Evolutionary conservation across 2,797 vertebrate genomes (phyloP), one percentile per base, ranked within the genome.

Genomic region (Benthosema pterotum): DNA sequence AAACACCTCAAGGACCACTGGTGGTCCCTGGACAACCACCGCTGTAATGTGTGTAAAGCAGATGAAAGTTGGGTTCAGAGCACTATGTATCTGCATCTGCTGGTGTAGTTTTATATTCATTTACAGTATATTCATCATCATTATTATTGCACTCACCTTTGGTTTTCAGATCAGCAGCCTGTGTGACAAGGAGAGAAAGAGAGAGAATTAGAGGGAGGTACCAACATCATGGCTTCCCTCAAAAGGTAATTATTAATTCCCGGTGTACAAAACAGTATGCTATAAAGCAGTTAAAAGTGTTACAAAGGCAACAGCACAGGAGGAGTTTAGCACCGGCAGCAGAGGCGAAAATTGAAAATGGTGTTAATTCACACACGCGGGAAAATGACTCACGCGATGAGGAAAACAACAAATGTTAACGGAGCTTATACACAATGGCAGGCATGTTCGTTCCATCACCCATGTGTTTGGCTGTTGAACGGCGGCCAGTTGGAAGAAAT

Each of bases 111-210:
- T 59, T 32, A 43, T 32, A 11, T n/a, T n/a, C 42, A 59, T 67
- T 50, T 71, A 46, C 22, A 46, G 28, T 58, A 60, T 32, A 42
- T 11, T n/a, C n/a, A 25, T 60, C 15, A 63, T 63, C n/a, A 38
- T 52, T 60, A 63, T 63, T 15, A 28, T 52, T 61, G 66, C 50
- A 83, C 92, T 95, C 91, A 97, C 96, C 95, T 98, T 97, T 99
- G 94, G 95, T 94, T 96, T 97, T 97, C 94, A 95, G 95, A 94
- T 98, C 96, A 93, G 95, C 92, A 95, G 93, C 94, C 96, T 96
- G 89, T 64, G 90, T 84, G 72, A 13, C 11, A 42, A 16, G 57
- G 49, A 53, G 42, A 57, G 6, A 72, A 9, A 77, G 5, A 65
- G 54, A 52, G 3, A 1, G 13, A 58, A 45, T n/a, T n/a, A 58